phyloP scores from a whole-genome alignment of 2,888 invertebrate genomes.

The Leptinotarsa haldemani region DNA sequence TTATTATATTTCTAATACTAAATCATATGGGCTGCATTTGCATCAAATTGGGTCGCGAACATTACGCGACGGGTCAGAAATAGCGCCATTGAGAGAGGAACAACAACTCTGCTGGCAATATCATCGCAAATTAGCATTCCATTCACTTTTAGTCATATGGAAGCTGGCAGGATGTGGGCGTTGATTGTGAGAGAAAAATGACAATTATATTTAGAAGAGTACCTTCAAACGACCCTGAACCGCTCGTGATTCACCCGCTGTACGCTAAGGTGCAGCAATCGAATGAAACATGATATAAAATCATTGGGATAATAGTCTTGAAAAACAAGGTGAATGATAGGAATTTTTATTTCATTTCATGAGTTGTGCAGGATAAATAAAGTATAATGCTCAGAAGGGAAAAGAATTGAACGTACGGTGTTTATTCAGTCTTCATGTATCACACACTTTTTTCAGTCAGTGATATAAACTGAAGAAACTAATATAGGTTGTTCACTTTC shows the following conservation, averaged over 20 bases:
- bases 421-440: too few species aligned
- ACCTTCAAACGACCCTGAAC: conserved; percentile 29
- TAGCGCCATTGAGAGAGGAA: conserved; percentile 10
- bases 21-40: background rate
- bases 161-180: conserved; percentile 18
- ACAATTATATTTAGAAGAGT: conserved; percentile 28
- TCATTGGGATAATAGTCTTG: background rate
- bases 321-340: background rate
- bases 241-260: conserved; percentile 17
- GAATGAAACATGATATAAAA: conserved; percentile 7
- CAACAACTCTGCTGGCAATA: background rate
- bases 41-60: background rate
- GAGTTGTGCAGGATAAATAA: too few species aligned
- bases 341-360: background rate
- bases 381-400: too few species aligned
- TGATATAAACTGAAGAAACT: too few species aligned
- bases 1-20: background rate
- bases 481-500: too few species aligned
- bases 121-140: conserved; percentile 18
- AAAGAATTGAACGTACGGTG: too few species aligned
- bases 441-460: too few species aligned
- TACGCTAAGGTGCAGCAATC: conserved; percentile 16
- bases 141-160: conserved; percentile 19
- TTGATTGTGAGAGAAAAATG: conserved; percentile 22
- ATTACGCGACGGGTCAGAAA: background rate